Conservation (phyloP, 2,113 vertebrate genomes). For the Pogona vitticeps region DNA sequence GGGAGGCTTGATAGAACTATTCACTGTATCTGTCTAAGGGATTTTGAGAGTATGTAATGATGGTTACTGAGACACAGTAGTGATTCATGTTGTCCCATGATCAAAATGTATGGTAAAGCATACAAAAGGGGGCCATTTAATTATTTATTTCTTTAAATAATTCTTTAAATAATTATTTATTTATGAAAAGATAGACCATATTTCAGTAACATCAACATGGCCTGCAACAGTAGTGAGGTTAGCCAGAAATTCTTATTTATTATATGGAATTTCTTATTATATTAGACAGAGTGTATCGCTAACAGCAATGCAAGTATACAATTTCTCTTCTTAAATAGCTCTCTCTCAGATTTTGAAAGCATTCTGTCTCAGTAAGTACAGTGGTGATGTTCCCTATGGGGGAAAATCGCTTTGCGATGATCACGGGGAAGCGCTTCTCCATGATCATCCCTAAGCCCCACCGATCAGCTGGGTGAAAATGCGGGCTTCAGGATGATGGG, state of each 20-base stretch:
- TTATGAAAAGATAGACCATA: neutral
- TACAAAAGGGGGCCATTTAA: neutral
- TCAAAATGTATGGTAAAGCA: neutral
- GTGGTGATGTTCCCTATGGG: too few relatives aligned
- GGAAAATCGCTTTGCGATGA: too few relatives aligned
- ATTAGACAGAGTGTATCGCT: too few relatives aligned
- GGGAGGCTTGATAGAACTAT: neutral
- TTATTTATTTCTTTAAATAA: too few relatives aligned
- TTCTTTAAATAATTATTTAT: neutral
- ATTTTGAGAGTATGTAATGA: too few relatives aligned
- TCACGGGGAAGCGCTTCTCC: too few relatives aligned
- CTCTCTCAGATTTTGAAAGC: too few relatives aligned
- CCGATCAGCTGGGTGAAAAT: too few relatives aligned
- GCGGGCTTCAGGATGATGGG: too few relatives aligned
- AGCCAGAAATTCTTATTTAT: too few relatives aligned
- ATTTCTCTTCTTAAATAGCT: neutral
- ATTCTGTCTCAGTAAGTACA: neutral
- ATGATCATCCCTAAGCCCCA: too few relatives aligned
- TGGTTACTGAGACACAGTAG: neutral
- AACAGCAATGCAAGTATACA: neutral
- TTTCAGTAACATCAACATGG: neutral
- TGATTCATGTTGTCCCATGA: neutral
- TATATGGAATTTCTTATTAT: too few relatives aligned
- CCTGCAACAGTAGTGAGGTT: neutral
- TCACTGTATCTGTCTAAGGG: neutral